These are phyloP conservation scores for Archips xylosteana DNA, from an alignment of 2,888 invertebrate genomes.

Conservation along the genomic window DNA sequence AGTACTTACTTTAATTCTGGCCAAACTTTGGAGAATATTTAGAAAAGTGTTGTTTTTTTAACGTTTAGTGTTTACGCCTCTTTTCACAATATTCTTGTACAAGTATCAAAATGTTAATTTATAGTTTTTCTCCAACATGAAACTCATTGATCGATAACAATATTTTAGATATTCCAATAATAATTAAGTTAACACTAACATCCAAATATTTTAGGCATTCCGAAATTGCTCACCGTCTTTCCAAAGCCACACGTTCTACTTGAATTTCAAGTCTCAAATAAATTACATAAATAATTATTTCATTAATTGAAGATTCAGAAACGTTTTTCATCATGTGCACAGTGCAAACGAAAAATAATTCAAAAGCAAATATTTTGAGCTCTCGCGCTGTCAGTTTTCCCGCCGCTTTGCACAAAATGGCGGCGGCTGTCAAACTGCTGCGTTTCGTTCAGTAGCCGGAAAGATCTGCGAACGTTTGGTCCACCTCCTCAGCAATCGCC, in stretches of 20 bases:
- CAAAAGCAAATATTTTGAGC: conserved; percentile 37
- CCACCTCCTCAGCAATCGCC: conserved; percentile 98
- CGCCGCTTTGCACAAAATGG: conserved; percentile 58
- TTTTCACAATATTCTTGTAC: conserved; percentile 34
- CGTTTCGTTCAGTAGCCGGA: conserved; percentile 90
- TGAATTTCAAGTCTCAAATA: conserved; percentile 8
- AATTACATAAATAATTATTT: not conserved
- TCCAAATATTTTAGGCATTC: conserved; percentile 36
- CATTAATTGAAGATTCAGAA: not conserved
- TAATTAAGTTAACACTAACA: conserved; percentile 24
- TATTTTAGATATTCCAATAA: conserved; percentile 24
- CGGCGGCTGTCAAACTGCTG: conserved; percentile 48
- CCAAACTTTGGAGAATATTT: not conserved
- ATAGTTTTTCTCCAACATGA: conserved; percentile 20
- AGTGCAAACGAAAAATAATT: conserved; percentile 28
- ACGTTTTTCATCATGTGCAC: conserved; percentile 28
- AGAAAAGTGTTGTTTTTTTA: not conserved
- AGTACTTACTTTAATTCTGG: not conserved
- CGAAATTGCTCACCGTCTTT: conserved; percentile 19
- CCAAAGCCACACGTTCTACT: conserved; percentile 29
- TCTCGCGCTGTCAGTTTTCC: conserved; percentile 45
- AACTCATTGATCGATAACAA: conserved; percentile 21
- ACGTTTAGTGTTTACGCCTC: not conserved
- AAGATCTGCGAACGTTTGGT: conserved; percentile 97
- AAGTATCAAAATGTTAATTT: conserved; percentile 40